phyloP scores from a whole-genome alignment of 2,888 invertebrate genomes.

The Drosophila sordidula region DNA sequence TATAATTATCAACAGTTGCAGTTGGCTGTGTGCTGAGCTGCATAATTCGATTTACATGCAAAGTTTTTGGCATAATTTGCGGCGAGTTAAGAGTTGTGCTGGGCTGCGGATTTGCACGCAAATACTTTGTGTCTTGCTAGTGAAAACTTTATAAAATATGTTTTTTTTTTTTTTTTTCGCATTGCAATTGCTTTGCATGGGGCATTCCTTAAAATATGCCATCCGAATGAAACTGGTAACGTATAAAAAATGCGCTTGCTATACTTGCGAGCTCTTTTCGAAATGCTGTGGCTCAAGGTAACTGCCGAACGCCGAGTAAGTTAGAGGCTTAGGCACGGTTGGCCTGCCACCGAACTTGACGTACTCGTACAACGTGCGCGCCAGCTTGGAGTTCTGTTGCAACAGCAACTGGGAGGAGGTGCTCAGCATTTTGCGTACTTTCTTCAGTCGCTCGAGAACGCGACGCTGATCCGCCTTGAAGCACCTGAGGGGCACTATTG shows the following conservation, averaged over 20 bases:
- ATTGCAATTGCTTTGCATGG: too few species aligned
- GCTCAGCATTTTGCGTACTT: not conserved
- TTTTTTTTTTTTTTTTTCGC: too few species aligned
- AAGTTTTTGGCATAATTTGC: constrained; percentile 21
- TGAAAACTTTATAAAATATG: not conserved
- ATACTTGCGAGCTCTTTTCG: not conserved
- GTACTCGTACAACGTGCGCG: not conserved
- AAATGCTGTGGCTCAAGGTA: accelerated
- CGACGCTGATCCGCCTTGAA: not conserved
- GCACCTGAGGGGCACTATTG: not conserved
- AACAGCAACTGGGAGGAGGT: not conserved
- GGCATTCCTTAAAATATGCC: too few species aligned
- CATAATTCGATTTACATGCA: constrained; percentile 39
- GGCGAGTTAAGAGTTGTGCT: constrained; percentile 5
- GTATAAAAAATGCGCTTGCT: too few species aligned
- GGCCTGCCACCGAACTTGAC: not conserved
- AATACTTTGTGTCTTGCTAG: not conserved
- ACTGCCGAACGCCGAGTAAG: not conserved
- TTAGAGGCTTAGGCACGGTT: not conserved
- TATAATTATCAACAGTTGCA: constrained; percentile 50
- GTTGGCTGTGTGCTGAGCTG: constrained; percentile 16
- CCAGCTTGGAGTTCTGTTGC: not conserved
- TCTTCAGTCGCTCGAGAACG: not conserved
- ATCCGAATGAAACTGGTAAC: too few species aligned
- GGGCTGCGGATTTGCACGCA: not conserved